Evolutionary conservation across 2,888 invertebrate genomes (phyloP).

Genomic region (Endotricha flammealis): DNA sequence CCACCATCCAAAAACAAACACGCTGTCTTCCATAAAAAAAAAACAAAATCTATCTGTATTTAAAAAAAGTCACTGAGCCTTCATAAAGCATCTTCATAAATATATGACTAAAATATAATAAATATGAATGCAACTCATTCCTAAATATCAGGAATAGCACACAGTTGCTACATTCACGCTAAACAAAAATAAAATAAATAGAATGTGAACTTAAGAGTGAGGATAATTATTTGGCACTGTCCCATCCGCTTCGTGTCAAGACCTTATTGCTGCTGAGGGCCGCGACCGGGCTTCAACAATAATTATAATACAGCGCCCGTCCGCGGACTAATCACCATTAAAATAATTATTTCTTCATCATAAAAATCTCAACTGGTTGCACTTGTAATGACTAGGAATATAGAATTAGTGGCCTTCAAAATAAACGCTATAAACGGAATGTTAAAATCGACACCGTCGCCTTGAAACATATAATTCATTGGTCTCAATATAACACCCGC

Average conservation of each 20-base stretch:
- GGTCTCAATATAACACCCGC: constrained; percentile 76
- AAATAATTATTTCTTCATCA: constrained; percentile 60
- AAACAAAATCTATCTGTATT: constrained; percentile 44
- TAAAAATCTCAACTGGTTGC: constrained; percentile 77
- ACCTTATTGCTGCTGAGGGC: constrained; percentile 47
- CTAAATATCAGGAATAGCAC: constrained; percentile 79
- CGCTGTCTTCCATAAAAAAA: constrained; percentile 53
- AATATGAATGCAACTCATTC: constrained; percentile 77
- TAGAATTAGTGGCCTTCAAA: constrained; percentile 69
- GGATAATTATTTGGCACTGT: constrained; percentile 78
- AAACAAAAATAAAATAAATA: constrained; percentile 61
- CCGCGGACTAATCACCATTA: constrained; percentile 38
- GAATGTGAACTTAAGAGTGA: constrained; percentile 67
- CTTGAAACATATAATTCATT: constrained; percentile 75
- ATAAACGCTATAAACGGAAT: constrained; percentile 72
- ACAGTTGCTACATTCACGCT: constrained; percentile 75
- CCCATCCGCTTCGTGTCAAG: constrained; percentile 56
- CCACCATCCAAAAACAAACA: constrained; percentile 59
- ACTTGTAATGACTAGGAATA: constrained; percentile 77
- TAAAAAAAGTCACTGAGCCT: constrained; percentile 69
- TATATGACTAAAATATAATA: constrained; percentile 66
- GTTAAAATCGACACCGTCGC: constrained; percentile 77
- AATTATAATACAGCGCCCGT: constrained; percentile 65
- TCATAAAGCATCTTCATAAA: constrained; percentile 59
- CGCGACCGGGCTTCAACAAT: constrained; percentile 39